phyloP scores from a whole-genome alignment of 2,888 invertebrate species.

The Tachina lurida region DNA sequence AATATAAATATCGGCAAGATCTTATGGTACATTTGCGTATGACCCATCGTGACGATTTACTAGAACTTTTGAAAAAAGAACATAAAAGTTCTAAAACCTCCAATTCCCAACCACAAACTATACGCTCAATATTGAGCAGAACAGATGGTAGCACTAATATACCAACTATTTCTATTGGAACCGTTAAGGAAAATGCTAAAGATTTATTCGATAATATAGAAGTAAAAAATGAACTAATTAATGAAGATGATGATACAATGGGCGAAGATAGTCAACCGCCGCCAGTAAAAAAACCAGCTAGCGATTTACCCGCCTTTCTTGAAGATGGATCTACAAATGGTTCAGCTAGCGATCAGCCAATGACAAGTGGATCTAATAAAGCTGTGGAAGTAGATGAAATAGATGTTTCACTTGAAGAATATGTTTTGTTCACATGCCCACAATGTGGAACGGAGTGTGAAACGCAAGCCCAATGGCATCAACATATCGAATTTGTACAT shows the following conservation, averaged over 20 bases:
- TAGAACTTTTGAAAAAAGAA: constrained; percentile 57
- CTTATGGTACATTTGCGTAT: constrained; percentile 79
- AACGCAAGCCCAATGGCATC: constrained; percentile 77
- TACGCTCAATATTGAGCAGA: constrained; percentile 60
- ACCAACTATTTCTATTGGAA: constrained; percentile 67
- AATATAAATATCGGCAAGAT: constrained; percentile 80
- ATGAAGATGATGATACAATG: constrained; percentile 69
- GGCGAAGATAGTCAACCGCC: constrained; percentile 54
- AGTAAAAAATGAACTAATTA: constrained; percentile 75
- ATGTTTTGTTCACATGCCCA: constrained; percentile 79
- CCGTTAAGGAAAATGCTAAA: constrained; percentile 72
- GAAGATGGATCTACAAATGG: constrained; percentile 74
- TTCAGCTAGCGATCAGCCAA: constrained; percentile 57
- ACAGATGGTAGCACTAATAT: constrained; percentile 17
- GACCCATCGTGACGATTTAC: constrained; percentile 78
- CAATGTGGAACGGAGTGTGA: constrained; percentile 79
- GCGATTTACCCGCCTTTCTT: constrained; percentile 64
- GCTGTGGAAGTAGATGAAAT: constrained; percentile 39
- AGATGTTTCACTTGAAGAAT: constrained; percentile 74
- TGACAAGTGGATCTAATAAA: constrained; percentile 6
- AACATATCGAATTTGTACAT: constrained; percentile 79
- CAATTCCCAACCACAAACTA: constrained; percentile 52
- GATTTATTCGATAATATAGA: constrained; percentile 74
- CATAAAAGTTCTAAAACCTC: constrained; percentile 55
- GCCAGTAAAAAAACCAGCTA: constrained; percentile 37